Base-by-base conservation (phyloP, 2,797 vertebrate genomes). In the Lycodopsis pacificus region DNA sequence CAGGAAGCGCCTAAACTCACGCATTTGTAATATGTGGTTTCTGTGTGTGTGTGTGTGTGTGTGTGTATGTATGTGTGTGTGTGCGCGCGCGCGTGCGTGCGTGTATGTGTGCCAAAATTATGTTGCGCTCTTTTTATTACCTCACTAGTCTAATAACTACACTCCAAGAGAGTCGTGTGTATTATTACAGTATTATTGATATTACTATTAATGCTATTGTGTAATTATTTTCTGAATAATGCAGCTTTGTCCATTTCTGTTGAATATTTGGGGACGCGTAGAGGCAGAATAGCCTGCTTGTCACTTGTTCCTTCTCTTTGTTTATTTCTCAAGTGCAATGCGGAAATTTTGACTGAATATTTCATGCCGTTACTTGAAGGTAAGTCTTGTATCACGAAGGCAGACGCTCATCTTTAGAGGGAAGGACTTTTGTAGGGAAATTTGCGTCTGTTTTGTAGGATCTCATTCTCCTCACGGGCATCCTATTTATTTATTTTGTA, bases 1-100 rank as follows among this genome's bases (percentile, higher is more conserved):
- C 97, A 97, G 94, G 98, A 99, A 95, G 98, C 97, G 83, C 98
- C 98, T 91, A 99, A 99, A 96, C 97, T 99, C 88, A 99, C 98
- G 90, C 98, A 99, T 97, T 97, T 99, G 97, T 99, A 99, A 94
- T 91, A 85, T 76, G 88, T 90, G 87, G 94, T 95, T 86, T 80
- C 49, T 80, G 83, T 91, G 81, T 81, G 75, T n/a, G 79, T 38
- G 71, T 30, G 82, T 14, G 76, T 62, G 77, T 7, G 78, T 32
- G 80, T 34, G 79, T 13, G 76, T 66, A 75, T 27, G 64, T 36
- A 48, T 2, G 63, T 77, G 83, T 90, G 81, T 80, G 6, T 65
- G 79, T 22, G 66, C 25, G 56, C 6, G 76, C 48, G 73, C 3
- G 78, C 17, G 80, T 4, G 80, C 4, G 78, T 22, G 77, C 34